Conservation (phyloP, 2,113 vertebrate species). For the Neoarius graeffei region DNA sequence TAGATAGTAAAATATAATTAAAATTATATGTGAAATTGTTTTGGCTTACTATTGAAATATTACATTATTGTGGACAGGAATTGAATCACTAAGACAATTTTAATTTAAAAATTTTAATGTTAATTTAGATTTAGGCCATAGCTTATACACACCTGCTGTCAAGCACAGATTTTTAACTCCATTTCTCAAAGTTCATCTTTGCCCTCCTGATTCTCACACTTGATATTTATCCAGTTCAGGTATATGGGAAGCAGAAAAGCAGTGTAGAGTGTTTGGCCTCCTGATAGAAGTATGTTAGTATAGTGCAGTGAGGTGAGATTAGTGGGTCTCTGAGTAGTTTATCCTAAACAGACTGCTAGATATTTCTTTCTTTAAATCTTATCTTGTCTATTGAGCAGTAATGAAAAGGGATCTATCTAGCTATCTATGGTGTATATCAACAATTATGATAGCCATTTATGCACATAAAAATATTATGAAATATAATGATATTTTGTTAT, state of each 20-base stretch:
- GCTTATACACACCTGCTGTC: too few relatives aligned
- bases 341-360: not conserved
- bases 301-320: not conserved
- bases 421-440: constrained; percentile 26
- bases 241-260: not conserved
- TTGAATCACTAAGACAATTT: too few relatives aligned
- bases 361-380: not conserved
- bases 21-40: too few relatives aligned
- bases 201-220: not conserved
- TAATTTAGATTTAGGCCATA: too few relatives aligned
- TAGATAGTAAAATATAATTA: not conserved
- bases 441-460: not conserved
- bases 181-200: not conserved
- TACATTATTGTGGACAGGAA: not conserved
- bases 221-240: not conserved
- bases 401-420: not conserved
- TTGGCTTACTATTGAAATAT: not conserved
- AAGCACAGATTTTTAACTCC: too few relatives aligned
- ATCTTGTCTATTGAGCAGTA: not conserved
- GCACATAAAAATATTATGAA: not conserved
- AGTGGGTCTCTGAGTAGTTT: not conserved
- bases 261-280: not conserved
- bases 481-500: not conserved
- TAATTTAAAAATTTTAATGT: too few relatives aligned
- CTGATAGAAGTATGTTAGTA: not conserved